These are phyloP conservation scores for Scotopteryx bipunctaria DNA, from an alignment of 2,888 invertebrate species.

Conservation along the genomic window DNA sequence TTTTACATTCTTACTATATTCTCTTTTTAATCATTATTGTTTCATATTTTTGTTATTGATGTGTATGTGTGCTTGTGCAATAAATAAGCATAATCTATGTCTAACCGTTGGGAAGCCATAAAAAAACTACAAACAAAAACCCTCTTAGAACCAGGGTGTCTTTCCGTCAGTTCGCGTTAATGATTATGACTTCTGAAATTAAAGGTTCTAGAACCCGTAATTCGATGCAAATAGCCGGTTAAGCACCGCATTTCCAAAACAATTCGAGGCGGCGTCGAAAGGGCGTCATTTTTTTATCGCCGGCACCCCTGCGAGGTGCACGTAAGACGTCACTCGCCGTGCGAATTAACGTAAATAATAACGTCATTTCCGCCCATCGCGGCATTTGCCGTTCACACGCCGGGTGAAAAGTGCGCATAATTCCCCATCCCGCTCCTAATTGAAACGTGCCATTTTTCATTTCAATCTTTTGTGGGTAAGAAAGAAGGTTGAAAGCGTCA, in stretches of 20 bases:
- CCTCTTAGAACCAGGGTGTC: neutral
- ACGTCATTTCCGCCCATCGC: constrained; percentile 68
- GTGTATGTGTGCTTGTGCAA: no score
- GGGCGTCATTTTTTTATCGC: constrained; percentile 34
- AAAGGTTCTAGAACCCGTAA: constrained; percentile 4
- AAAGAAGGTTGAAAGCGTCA: no score
- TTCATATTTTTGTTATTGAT: no score
- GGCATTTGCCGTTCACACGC: constrained; percentile 73
- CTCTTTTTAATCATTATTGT: no score
- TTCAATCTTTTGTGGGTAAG: neutral
- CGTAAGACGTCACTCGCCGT: constrained; percentile 79
- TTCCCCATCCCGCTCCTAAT: constrained; percentile 29
- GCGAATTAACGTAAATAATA: constrained; percentile 83
- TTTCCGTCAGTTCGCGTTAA: neutral
- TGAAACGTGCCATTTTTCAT: constrained; percentile 25
- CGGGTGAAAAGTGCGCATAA: constrained; percentile 61
- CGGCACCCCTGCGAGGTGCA: constrained; percentile 61
- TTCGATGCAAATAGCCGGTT: constrained; percentile 23
- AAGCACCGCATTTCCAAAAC: constrained; percentile 20
- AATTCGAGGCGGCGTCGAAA: constrained; percentile 23
- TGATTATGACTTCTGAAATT: constrained; percentile 4
- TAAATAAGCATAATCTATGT: no score
- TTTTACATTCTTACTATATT: no score
- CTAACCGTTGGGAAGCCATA: no score
- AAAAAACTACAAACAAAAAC: neutral